A percentile compares a stretch with the other conserved stretches of the same genome.
Conservation (phyloP, 2,113 vertebrate species). For the Mormyrus lacerda region DNA sequence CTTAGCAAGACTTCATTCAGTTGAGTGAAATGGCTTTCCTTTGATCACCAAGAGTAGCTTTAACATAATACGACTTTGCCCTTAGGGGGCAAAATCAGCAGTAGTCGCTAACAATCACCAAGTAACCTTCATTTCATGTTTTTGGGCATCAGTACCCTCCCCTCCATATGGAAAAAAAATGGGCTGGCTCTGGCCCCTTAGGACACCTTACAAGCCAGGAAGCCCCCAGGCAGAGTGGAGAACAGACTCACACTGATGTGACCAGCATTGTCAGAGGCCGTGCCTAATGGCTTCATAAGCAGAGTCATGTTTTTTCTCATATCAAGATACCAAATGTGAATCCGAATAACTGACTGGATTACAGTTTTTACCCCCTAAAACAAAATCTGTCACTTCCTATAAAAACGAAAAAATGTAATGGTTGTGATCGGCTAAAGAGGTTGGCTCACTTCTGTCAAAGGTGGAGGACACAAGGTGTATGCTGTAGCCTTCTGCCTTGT, state of each 20-base stretch:
- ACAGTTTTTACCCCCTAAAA: not conserved
- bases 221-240: not conserved
- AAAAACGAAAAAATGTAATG: not conserved
- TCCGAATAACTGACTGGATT: not conserved
- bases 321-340: not conserved
- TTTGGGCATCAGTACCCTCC: not conserved
- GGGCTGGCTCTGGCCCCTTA: slow-evolving; percentile 40
- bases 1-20: not conserved
- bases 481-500: slow-evolving; percentile 72
- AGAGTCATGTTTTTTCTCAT: not conserved
- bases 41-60: not conserved
- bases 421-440: not conserved
- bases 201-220: slow-evolving; percentile 31
- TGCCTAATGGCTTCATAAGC: not conserved
- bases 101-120: not conserved
- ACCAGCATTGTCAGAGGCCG: not conserved
- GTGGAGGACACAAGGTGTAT: slow-evolving; percentile 63
- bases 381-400: not conserved
- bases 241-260: not conserved
- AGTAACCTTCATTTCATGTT: not conserved
- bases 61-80: not conserved
- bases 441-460: slow-evolving; percentile 66
- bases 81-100: not conserved
- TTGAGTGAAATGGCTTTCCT: not conserved
- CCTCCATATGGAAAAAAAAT: not conserved